A percentile compares a stretch with the other conserved stretches of the same genome.
phyloP scores from a whole-genome alignment of 2,113 vertebrate species.

The Ifrita kowaldi region DNA sequence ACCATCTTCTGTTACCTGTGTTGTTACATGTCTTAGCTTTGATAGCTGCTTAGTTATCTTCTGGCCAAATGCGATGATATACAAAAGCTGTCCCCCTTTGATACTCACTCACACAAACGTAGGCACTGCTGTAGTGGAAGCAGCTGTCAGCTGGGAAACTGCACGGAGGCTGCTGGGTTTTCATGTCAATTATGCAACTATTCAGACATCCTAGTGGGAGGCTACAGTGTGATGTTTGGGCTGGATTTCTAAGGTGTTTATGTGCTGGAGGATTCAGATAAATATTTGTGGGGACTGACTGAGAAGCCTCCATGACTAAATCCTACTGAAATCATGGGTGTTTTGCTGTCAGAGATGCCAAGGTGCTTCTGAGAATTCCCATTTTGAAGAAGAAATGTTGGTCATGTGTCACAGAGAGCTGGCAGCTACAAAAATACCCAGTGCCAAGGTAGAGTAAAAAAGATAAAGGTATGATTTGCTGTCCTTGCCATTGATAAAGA shows the following conservation, averaged over 20 bases:
- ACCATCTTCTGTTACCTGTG: background rate
- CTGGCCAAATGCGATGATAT: background rate
- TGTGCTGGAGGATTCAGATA: background rate
- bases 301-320: background rate
- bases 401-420: background rate
- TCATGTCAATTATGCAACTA: background rate
- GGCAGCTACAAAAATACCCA: background rate
- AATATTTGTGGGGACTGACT: background rate
- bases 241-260: background rate
- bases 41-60: background rate
- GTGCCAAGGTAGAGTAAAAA: background rate
- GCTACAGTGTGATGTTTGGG: background rate
- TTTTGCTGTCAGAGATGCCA: background rate
- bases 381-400: background rate
- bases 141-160: slow-evolving; percentile 54
- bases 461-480: background rate
- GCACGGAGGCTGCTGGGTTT: background rate
- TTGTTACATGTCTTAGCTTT: background rate
- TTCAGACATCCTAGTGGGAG: slow-evolving; percentile 11
- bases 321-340: background rate
- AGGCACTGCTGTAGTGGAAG: background rate
- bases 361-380: background rate
- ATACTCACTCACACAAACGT: background rate
- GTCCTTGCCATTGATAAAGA: background rate
- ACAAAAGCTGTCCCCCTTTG: slow-evolving; percentile 31